Evolutionary conservation across 2,797 vertebrate genomes (phyloP).

Genomic region (Halcyon smyrnensis): DNA sequence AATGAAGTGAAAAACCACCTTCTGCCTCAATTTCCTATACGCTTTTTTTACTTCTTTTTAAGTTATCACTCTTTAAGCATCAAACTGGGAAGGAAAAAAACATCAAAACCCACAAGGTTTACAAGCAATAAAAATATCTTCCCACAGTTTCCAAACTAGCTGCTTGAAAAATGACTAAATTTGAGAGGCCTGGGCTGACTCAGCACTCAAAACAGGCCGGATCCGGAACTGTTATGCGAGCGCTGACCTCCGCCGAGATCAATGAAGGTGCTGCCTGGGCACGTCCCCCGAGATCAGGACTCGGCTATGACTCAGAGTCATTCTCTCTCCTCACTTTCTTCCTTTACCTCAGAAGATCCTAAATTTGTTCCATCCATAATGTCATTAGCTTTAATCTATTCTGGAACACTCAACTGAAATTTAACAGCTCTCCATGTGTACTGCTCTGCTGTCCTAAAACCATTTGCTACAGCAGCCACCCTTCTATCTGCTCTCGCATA

Average conservation of each 20-base stretch:
- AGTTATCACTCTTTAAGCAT: not conserved
- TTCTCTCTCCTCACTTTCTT: conserved; percentile 33
- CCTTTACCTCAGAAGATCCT: conserved; percentile 34
- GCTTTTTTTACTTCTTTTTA: not conserved
- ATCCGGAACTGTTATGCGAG: conserved; percentile 42
- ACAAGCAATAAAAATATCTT: not conserved
- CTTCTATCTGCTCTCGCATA: not conserved
- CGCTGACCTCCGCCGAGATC: conserved; percentile 35
- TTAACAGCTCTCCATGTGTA: not conserved
- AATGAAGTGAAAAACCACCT: not conserved
- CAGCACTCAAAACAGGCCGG: conserved; percentile 28
- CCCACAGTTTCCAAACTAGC: not conserved
- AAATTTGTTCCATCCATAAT: conserved; percentile 9
- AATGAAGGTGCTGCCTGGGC: conserved; percentile 1
- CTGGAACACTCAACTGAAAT: not conserved
- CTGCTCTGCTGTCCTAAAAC: not conserved
- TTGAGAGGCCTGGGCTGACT: conserved; percentile 24
- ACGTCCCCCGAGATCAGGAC: conserved; percentile 12
- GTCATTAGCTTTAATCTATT: not conserved
- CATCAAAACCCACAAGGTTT: not conserved
- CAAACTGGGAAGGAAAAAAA: not conserved
- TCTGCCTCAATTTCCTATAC: not conserved
- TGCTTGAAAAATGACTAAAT: not conserved
- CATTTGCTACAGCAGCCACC: not conserved
- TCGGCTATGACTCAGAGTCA: conserved; percentile 64